Evolutionary conservation across 1,140 invertebrate species (phyloP), one percentile per base, ranked within the genome.

Genomic region (Pygmarrhopalites habei): DNA sequence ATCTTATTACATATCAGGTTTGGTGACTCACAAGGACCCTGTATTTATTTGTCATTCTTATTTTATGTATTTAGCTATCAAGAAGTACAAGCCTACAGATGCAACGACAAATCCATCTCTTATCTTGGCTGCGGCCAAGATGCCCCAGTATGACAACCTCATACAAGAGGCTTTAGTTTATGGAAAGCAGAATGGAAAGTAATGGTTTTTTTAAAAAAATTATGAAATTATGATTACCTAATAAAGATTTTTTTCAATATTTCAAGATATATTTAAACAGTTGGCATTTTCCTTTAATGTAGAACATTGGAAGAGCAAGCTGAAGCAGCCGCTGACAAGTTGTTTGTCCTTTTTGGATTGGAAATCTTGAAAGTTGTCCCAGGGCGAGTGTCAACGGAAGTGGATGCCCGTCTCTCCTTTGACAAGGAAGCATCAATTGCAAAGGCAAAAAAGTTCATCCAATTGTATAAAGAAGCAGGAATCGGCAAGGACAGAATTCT

Each of bases 31-130:
- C n/a, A n/a, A n/a, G n/a, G n/a, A n/a, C n/a, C n/a, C n/a, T n/a
- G n/a, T n/a, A n/a, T n/a, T n/a, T n/a, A n/a, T n/a, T n/a, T n/a
- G n/a, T n/a, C n/a, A 47, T 25, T 25, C 7, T 47, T 47, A 19
- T 25, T 47, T 19, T 10, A 19, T 25, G 17, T 25, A n/a, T 47
- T 5, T 19, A 96, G 95, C 90, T 2, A 98, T 99, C 84, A 88
- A 93, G 75, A 85, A 89, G 70, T 99, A 95, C 77, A 90, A 94
- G 75, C 96, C 96, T 14, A 97, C 92, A n/a, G 96, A 99, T 88
- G 95, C 95, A 17, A 99, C 97, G 0, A 99, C 97, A 23, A 99
- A 99, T 79, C 96, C 97, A 10, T 98, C 95, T 2, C 79, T 99
- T 1, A 97, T 99, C 63, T 79, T 99, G 58, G 86, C 89, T 64